Evolutionary conservation across 23 tunicate species (phyloP), one percentile per base, ranked within the genome.

Genomic region (Trididemnum miniatum): DNA sequence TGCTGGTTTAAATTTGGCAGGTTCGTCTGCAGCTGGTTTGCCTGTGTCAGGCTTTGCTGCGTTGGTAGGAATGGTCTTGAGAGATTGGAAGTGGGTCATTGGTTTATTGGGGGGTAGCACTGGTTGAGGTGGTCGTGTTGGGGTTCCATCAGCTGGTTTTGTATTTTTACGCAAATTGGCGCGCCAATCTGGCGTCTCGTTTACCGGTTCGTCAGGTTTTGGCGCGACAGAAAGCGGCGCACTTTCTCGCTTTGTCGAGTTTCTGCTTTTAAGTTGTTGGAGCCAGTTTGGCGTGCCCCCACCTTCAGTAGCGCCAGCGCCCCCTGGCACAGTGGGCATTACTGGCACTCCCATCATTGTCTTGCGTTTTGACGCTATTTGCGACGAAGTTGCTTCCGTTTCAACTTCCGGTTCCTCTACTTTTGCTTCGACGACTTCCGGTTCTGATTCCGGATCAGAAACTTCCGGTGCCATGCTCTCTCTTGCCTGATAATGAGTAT

Each of bases 261-360:
- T 80, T 23, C 97, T 80, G 34, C 57, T 83, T 52, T 74, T 71
- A 12, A 92, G 62, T 64, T 87, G 84, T 65, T 87, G 77, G 35
- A 92, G 52, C 97, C 97, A 92, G 34, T 83, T 66, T 0, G 97
- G 97, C 60, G 86, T 32, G 22, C 87, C 92, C n/a, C 33, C 86
- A 18, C 67, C 29, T 22, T 26, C 67, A 62, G 67, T 26, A 62
- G 28, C 67, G 4, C 25, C 26, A n/a, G 67, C 23, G n/a, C 85
- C 87, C 15, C 50, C 84, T 5, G 83, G 29, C 1, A 63, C 32
- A 0, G 71, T 76, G 27, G 95, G 95, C 81, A 89, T 87, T 3
- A 89, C 95, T 25, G 72, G 89, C 3, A 89, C 74, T 0, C 95
- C 95, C 28, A 83, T 72, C 49, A 29, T 73, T n/a, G 73, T 59